A percentile compares a stretch with the other conserved stretches of the same genome.
phyloP scores from a whole-genome alignment of 2,888 invertebrate species.

The Halictus ligatus region DNA sequence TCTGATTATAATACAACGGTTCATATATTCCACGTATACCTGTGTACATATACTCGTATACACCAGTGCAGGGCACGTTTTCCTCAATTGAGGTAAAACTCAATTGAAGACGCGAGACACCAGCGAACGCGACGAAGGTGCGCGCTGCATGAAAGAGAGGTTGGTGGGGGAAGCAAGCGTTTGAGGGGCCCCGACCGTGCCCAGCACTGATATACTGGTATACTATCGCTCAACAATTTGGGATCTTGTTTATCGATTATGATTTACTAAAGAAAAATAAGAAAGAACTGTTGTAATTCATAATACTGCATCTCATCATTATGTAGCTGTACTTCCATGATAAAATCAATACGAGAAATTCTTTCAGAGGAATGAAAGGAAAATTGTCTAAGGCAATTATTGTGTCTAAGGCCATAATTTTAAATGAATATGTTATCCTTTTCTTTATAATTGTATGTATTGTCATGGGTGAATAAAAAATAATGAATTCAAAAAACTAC shows the following conservation, averaged over 20 bases:
- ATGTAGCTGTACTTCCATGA: too few species aligned
- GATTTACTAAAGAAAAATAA: neutral
- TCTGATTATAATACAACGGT: slow-evolving; percentile 37
- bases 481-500: neutral
- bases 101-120: too few species aligned
- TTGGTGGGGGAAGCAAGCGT: too few species aligned
- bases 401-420: neutral
- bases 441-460: neutral
- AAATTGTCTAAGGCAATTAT: neutral
- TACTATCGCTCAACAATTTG: neutral
- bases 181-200: too few species aligned
- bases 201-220: neutral
- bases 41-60: too few species aligned
- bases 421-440: neutral
- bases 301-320: neutral
- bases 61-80: too few species aligned
- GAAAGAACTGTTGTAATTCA: neutral
- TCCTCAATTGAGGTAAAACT: too few species aligned
- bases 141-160: too few species aligned
- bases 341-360: neutral
- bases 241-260: neutral
- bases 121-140: too few species aligned
- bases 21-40: too few species aligned
- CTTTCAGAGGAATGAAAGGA: neutral
- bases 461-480: neutral